These are phyloP conservation scores for Onychostruthus taczanowskii DNA, from an alignment of 2,113 vertebrate species.

Conservation along the genomic window DNA sequence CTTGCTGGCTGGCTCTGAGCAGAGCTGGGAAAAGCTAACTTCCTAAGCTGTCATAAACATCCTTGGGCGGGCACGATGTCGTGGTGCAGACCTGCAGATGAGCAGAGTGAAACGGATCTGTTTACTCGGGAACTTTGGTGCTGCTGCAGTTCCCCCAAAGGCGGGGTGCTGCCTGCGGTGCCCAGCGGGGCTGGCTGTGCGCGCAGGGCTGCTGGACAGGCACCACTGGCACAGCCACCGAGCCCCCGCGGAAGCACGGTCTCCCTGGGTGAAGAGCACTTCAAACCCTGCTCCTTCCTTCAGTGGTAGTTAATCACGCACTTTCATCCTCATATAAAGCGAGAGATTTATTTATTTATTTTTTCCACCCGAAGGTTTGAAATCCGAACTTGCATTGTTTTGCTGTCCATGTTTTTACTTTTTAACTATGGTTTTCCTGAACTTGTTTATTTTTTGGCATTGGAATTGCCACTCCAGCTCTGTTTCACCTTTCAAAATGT, in stretches of 20 bases:
- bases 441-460: not conserved
- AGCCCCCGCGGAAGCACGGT: not conserved
- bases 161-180: not conserved
- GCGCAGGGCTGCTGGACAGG: not conserved
- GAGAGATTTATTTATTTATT: not conserved
- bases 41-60: not conserved
- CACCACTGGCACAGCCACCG: not conserved
- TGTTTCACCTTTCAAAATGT: not conserved
- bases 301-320: not conserved
- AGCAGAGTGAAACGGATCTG: not conserved
- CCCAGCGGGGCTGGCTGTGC: not conserved
- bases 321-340: not conserved
- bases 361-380: not conserved
- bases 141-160: not conserved
- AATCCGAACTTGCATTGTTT: not conserved
- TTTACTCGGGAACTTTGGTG: not conserved
- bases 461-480: not conserved
- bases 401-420: not conserved
- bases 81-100: not conserved
- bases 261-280: not conserved
- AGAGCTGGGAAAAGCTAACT: slow-evolving; percentile 5
- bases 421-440: not conserved
- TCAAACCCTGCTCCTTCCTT: not conserved
- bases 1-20: not conserved
- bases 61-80: not conserved